Evolutionary conservation across 2,797 vertebrate genomes (phyloP).

Genomic region (Sebastes elongatus): DNA sequence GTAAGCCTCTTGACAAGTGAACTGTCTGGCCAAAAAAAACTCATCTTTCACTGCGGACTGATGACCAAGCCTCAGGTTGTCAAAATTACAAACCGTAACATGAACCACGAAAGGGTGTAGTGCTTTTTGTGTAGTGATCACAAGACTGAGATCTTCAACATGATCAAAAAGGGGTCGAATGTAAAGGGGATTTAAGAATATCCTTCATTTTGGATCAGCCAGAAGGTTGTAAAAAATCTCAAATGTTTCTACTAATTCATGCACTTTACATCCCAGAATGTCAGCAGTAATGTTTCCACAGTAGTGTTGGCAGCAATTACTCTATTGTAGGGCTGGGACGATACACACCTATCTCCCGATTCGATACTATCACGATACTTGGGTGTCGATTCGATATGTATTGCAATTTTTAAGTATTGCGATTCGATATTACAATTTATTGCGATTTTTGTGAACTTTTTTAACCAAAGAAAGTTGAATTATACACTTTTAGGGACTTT

Average conservation of each 20-base stretch:
- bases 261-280: not conserved
- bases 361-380: too few species aligned
- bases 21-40: not conserved
- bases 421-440: too few species aligned
- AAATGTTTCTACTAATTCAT: not conserved
- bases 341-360: too few species aligned
- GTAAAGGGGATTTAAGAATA: not conserved
- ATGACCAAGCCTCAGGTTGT: not conserved
- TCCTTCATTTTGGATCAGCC: not conserved
- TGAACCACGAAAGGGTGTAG: not conserved
- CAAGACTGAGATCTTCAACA: not conserved
- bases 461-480: too few species aligned
- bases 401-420: too few species aligned
- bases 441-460: too few species aligned
- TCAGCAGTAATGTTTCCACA: not conserved
- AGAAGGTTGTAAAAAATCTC: not conserved
- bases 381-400: too few species aligned
- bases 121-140: not conserved
- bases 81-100: not conserved
- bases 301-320: not conserved
- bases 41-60: not conserved
- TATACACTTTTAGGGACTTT: too few species aligned
- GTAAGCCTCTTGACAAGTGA: not conserved
- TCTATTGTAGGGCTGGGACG: not conserved
- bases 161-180: not conserved